Evolutionary conservation across 2,113 vertebrate species (phyloP).

Genomic region (Dasyornis broadbenti): DNA sequence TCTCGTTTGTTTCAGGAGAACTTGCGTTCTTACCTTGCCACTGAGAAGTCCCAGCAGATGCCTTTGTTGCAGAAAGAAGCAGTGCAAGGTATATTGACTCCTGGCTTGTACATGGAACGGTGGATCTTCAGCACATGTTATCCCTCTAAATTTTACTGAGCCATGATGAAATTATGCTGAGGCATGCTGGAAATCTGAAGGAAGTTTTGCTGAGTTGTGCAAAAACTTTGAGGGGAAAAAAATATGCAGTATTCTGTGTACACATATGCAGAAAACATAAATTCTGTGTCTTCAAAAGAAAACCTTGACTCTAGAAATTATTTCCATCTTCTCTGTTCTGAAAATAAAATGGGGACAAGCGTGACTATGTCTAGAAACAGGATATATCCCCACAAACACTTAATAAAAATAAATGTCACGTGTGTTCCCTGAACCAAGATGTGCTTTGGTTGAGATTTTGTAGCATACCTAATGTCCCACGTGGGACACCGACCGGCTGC

Average conservation of each 20-base stretch:
- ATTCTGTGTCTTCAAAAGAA: neutral
- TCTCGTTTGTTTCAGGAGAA: constrained; percentile 62
- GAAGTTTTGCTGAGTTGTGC: neutral
- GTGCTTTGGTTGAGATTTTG: neutral
- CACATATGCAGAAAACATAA: neutral
- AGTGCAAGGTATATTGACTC: constrained; percentile 79
- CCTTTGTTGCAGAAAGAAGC: constrained; percentile 73
- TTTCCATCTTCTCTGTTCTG: neutral
- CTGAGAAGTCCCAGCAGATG: constrained; percentile 64
- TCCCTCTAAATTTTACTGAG: neutral
- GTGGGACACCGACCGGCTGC: neutral
- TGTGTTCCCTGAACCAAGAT: neutral
- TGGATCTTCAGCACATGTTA: constrained; percentile 2
- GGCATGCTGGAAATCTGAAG: neutral
- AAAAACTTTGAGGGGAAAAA: neutral
- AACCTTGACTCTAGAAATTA: neutral
- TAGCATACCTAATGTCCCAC: neutral
- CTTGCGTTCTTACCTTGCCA: neutral
- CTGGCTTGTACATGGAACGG: neutral
- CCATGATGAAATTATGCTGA: neutral
- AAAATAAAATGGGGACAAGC: neutral
- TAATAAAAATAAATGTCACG: neutral
- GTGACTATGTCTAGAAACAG: neutral
- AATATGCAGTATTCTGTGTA: neutral
- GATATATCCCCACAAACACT: neutral